Base-by-base conservation (phyloP, 1,140 invertebrate species). In the Drosophila grimshawi region DNA sequence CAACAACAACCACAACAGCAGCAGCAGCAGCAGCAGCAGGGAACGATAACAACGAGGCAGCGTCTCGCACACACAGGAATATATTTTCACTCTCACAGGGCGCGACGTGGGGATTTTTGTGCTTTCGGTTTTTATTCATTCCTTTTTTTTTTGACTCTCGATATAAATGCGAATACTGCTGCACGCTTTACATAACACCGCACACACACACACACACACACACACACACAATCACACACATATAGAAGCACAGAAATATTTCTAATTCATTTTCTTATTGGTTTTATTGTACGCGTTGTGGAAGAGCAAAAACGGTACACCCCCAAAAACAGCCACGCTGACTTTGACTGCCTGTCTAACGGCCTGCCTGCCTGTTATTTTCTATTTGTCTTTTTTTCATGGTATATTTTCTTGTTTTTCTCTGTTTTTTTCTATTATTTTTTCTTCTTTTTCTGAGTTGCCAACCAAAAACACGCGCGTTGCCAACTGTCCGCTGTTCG, bases 191-290 rank as follows among this genome's bases (percentile, higher is more conserved):
- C 33, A 62, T 62, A 62, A 62, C 46, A 62, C 46, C 10, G 65
- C 55, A 37, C 65, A 60, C 57, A 46, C 67, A 19, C 19, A 19
- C 19, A 19, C 19, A 19, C 19, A 19, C 5, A 61, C 55, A 37
- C 65, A 60, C 57, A 46, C 67, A 19, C 19, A 19, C 19, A 19
- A 19, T 19, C 19, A 19, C 19, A 19, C 19, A 19, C 19, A 19
- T 19, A 19, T 19, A 45, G 48, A 61, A 37, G 51, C 48, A 35
- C 10, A 41, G 19, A 72, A 88, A 78, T 74, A 75, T 88, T 83
- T 86, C 83, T 86, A 86, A 86, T 86, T 89, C 85, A 86, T 88
- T 86, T 76, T 76, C 73, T 56, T 66, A 76, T 86, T 89, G 83
- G 80, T 86, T 83, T 86, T 80, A 71, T 86, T 76, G 67, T 71